phyloP scores from a whole-genome alignment of 1,140 invertebrate species.

The Maconellicoccus hirsutus region DNA sequence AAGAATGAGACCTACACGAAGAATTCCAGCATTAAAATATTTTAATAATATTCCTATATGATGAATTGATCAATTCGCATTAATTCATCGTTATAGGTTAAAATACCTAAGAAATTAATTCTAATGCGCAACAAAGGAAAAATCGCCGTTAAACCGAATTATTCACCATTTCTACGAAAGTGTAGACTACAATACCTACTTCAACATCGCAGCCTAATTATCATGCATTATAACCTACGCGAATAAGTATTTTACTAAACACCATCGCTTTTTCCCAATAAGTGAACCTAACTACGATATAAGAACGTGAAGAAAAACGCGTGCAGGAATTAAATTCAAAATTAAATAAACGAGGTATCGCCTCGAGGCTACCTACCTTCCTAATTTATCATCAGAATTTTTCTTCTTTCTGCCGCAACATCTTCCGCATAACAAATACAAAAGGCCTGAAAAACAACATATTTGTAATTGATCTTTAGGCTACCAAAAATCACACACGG shows the following conservation, averaged over 20 bases:
- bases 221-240: too few relatives aligned
- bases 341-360: background rate
- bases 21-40: too few relatives aligned
- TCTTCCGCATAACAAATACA: slow-evolving; percentile 55
- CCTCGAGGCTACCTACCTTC: slow-evolving; percentile 51
- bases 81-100: too few relatives aligned
- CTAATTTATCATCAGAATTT: slow-evolving; percentile 63
- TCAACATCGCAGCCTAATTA: too few relatives aligned
- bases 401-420: slow-evolving; percentile 46
- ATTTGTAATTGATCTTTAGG: background rate
- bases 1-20: slow-evolving; percentile 7
- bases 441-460: slow-evolving; percentile 43
- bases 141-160: too few relatives aligned
- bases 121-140: too few relatives aligned
- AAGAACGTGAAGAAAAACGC: background rate
- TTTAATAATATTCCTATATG: too few relatives aligned
- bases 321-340: background rate
- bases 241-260: too few relatives aligned
- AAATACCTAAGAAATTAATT: too few relatives aligned
- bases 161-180: too few relatives aligned
- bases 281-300: background rate
- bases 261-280: background rate
- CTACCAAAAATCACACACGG: background rate
- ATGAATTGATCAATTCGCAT: too few relatives aligned
- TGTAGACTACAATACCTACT: too few relatives aligned